These are phyloP conservation scores for Rhynchomys soricoides DNA, from an alignment of 2,113 vertebrate genomes.

Conservation along the genomic window DNA sequence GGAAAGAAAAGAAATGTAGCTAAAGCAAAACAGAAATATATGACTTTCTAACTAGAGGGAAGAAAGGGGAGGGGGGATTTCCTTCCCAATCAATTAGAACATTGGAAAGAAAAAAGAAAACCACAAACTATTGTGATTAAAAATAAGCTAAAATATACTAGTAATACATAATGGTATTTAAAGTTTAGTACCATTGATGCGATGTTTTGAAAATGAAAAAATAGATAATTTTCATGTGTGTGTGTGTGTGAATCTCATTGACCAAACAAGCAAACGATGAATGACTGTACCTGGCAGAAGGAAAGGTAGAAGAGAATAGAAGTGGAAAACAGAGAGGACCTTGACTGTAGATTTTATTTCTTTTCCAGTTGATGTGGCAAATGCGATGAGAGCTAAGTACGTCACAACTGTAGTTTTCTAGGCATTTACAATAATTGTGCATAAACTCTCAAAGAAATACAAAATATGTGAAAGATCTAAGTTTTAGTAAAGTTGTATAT, in stretches of 20 bases:
- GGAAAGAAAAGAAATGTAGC: not conserved
- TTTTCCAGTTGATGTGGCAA: slow-evolving; percentile 19
- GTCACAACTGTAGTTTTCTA: not conserved
- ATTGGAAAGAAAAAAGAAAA: slow-evolving; percentile 21
- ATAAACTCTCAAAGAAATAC: slow-evolving; percentile 36
- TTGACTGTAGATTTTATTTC: not conserved
- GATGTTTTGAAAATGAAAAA: slow-evolving; percentile 33
- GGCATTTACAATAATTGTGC: not conserved
- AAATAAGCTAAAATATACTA: slow-evolving; percentile 42
- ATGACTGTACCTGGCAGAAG: not conserved
- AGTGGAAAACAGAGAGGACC: not conserved
- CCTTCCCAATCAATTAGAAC: not conserved
- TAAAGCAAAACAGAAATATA: slow-evolving; percentile 11
- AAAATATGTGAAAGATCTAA: not conserved
- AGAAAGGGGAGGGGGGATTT: not conserved
- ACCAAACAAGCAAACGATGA: not conserved
- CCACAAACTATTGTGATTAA: slow-evolving; percentile 30
- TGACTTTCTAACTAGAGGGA: not conserved
- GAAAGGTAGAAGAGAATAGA: not conserved
- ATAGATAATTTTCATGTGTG: slow-evolving; percentile 7
- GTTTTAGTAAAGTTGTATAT: slow-evolving; percentile 1
- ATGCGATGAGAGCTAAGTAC: slow-evolving; percentile 4
- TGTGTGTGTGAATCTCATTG: not conserved
- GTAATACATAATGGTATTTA: not conserved
- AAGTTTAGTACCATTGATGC: not conserved